Percentiles rank a stretch among this genome's conserved stretches.
These are phyloP conservation scores for Steinernema carpocapsae DNA, from an alignment of 2,888 invertebrate genomes.

Conservation along the genomic window DNA sequence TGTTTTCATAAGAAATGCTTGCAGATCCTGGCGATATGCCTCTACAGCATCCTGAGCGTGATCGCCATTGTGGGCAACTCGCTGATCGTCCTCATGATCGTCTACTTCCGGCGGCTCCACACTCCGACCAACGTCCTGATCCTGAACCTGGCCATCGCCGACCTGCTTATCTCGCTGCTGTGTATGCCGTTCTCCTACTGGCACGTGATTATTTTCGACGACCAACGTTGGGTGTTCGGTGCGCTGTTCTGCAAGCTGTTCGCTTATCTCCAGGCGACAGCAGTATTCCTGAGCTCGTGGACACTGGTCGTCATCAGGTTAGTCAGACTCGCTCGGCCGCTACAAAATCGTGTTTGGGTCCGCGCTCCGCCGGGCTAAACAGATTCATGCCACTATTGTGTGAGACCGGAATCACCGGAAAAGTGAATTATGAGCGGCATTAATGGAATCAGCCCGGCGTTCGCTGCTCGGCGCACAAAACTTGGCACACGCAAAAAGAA, in stretches of 20 bases:
- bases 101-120: slow-evolving; percentile 63
- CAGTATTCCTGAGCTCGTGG: slow-evolving; percentile 71
- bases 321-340: slow-evolving; percentile 51
- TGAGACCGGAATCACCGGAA: not conserved
- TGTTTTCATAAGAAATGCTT: slow-evolving; percentile 36
- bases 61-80: slow-evolving; percentile 64
- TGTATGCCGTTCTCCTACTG: slow-evolving; percentile 72
- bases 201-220: slow-evolving; percentile 70
- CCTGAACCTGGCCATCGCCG: slow-evolving; percentile 70
- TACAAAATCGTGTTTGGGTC: not conserved
- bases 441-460: not conserved
- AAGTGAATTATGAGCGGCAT: slow-evolving; percentile 24
- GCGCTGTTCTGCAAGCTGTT: slow-evolving; percentile 70
- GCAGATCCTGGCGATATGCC: slow-evolving; percentile 59
- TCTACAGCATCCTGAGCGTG: slow-evolving; percentile 61
- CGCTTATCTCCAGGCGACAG: slow-evolving; percentile 70
- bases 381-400: not conserved
- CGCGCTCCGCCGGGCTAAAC: not conserved
- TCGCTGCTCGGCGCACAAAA: no score
- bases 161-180: slow-evolving; percentile 71
- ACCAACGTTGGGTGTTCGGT: slow-evolving; percentile 71
- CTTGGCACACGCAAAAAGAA: no score
- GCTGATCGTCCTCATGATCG: slow-evolving; percentile 64
- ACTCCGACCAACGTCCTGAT: slow-evolving; percentile 72
- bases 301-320: slow-evolving; percentile 71